Evolutionary conservation across 1,140 invertebrate species (phyloP).

Genomic region (Drosophila lacteicornis): DNA sequence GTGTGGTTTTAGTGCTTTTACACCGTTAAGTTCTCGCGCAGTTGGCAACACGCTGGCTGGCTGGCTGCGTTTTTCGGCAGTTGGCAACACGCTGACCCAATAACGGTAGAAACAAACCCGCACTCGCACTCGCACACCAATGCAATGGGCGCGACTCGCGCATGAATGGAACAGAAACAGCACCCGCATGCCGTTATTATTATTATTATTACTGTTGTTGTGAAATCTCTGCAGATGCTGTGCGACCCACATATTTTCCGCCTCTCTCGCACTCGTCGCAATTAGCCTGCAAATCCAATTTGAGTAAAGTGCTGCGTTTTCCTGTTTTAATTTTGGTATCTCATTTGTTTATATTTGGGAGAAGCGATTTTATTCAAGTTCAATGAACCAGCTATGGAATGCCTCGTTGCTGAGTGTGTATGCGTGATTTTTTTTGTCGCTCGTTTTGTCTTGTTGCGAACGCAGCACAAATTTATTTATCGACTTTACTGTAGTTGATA

Average conservation of each 20-base stretch:
- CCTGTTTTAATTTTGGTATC: conserved; percentile 53
- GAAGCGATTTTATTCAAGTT: conserved; percentile 60
- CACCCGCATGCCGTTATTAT: conserved; percentile 58
- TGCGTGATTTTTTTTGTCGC: conserved; percentile 24
- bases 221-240: conserved; percentile 63
- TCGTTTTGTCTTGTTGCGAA: conserved; percentile 29
- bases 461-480: conserved; percentile 48
- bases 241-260: conserved; percentile 63
- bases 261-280: conserved; percentile 15
- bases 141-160: conserved; percentile 4
- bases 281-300: conserved; percentile 28
- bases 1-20: conserved; percentile 53
- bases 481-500: conserved; percentile 42
- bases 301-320: conserved; percentile 20
- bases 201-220: conserved; percentile 42
- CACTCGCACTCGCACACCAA: conserved; percentile 22
- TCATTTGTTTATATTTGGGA: conserved; percentile 55
- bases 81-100: conserved; percentile 77
- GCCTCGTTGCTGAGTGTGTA: conserved; percentile 19
- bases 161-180: conserved; percentile 64
- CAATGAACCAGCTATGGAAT: conserved; percentile 70
- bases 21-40: conserved; percentile 61
- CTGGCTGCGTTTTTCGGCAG: conserved; percentile 54
- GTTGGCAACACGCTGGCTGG: conserved; percentile 71
- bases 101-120: conserved; percentile 60